Conservation (phyloP, 2,888 invertebrate species). For the Volucella bombylans region DNA sequence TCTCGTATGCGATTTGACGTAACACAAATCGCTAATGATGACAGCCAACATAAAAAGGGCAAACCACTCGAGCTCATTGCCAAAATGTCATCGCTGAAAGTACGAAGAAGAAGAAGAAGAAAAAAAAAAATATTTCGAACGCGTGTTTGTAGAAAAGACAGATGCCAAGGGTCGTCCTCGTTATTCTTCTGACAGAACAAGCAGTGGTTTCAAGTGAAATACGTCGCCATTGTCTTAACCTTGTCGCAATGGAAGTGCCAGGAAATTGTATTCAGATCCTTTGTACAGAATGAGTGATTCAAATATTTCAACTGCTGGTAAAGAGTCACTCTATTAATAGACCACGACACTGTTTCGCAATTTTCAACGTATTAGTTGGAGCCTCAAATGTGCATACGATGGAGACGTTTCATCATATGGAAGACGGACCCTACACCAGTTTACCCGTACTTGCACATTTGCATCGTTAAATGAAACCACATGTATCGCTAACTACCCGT, state of each 20-base stretch:
- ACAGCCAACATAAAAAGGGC: slow-evolving; percentile 67
- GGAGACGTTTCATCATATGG: background rate
- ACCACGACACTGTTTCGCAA: background rate
- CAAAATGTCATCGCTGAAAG: slow-evolving; percentile 41
- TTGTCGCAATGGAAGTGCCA: slow-evolving; percentile 39
- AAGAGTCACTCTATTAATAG: slow-evolving; percentile 50
- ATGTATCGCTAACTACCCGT: slow-evolving; percentile 19
- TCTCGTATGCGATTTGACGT: slow-evolving; percentile 56
- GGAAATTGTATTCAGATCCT: slow-evolving; percentile 30
- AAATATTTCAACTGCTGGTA: slow-evolving; percentile 19
- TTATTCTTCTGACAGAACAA: slow-evolving; percentile 22
- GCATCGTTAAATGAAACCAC: slow-evolving; percentile 16
- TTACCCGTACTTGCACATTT: slow-evolving; percentile 4
- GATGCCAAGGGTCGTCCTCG: slow-evolving; percentile 54
- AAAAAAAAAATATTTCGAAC: background rate
- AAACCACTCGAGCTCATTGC: slow-evolving; percentile 56
- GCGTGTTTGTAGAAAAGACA: slow-evolving; percentile 45
- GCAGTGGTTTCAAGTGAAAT: slow-evolving; percentile 45
- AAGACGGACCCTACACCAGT: slow-evolving; percentile 1
- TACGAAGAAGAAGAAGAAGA: slow-evolving; percentile 7
- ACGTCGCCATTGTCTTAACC: slow-evolving; percentile 54
- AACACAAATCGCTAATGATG: slow-evolving; percentile 67
- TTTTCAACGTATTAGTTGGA: slow-evolving; percentile 5
- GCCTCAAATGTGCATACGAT: slow-evolving; percentile 1
- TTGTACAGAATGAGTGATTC: slow-evolving; percentile 34